A percentile compares a stretch with the other conserved stretches of the same genome.
These are phyloP conservation scores for Gastrophysa polygoni DNA, from an alignment of 2,888 invertebrate genomes.

Conservation along the genomic window DNA sequence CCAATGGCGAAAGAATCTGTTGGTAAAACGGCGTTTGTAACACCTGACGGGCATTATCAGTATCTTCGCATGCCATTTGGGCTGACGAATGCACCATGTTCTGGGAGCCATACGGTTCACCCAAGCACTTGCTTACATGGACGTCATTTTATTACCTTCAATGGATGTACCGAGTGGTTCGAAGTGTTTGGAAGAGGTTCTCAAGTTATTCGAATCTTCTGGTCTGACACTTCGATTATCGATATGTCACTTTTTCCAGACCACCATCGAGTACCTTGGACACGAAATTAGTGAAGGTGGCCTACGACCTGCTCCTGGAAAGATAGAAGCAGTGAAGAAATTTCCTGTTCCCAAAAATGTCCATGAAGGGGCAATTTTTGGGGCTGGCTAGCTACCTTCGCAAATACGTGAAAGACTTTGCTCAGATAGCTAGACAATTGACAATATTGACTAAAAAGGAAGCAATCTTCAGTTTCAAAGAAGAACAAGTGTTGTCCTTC, in stretches of 20 bases:
- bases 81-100: constrained; percentile 34
- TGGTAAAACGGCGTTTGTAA: constrained; percentile 41
- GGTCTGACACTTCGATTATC: not conserved
- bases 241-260: constrained; percentile 36
- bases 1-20: constrained; percentile 27
- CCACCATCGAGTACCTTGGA: constrained; percentile 32
- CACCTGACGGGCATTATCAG: constrained; percentile 45
- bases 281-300: constrained; percentile 30
- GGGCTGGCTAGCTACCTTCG: too few relatives aligned
- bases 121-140: not conserved
- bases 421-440: constrained; percentile 34
- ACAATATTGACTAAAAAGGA: constrained; percentile 35
- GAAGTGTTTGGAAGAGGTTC: not conserved
- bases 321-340: constrained; percentile 38
- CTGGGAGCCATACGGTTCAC: not conserved
- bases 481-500: constrained; percentile 15
- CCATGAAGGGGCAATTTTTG: constrained; percentile 20
- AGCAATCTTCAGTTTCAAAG: constrained; percentile 16
- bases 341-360: constrained; percentile 40
- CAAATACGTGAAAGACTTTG: constrained; percentile 33
- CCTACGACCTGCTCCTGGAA: constrained; percentile 1
- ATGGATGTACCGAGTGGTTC: not conserved
- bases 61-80: constrained; percentile 46
- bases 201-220: not conserved
- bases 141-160: not conserved